A percentile compares a stretch with the other conserved stretches of the same genome.
These are phyloP conservation scores for Panagrolaimus sp. DNA, from an alignment of 1,140 invertebrate genomes.

Conservation along the genomic window DNA sequence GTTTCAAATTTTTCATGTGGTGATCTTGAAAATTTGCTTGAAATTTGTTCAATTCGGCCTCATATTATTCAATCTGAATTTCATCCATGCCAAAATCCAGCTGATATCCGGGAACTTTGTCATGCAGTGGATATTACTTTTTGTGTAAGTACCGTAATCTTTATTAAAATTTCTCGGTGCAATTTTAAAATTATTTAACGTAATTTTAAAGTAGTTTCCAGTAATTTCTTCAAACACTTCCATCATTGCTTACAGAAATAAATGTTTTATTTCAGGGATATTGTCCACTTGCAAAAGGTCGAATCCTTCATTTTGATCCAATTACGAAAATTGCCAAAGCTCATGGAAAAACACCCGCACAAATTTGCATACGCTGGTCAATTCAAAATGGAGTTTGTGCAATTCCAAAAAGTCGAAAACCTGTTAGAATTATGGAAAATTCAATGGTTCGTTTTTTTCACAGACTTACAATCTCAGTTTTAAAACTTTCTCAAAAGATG, in stretches of 20 bases:
- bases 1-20: conserved; percentile 59
- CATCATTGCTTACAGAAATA: neutral
- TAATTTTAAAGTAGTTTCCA: neutral
- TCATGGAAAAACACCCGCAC: conserved; percentile 50
- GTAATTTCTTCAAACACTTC: neutral
- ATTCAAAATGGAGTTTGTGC: conserved; percentile 58
- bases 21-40: conserved; percentile 55
- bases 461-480: too few relatives aligned
- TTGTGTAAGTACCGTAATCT: neutral
- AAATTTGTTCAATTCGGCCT: conserved; percentile 36
- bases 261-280: conserved; percentile 56
- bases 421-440: conserved; percentile 55
- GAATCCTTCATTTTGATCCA: conserved; percentile 43
- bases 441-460: conserved; percentile 8
- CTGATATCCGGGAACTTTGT: neutral
- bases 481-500: too few relatives aligned
- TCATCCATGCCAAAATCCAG: conserved; percentile 1
- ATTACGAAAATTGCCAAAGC: conserved; percentile 46
- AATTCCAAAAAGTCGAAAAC: conserved; percentile 61
- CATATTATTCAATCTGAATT: neutral
- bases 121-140: neutral
- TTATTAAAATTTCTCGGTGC: too few relatives aligned
- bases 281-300: conserved; percentile 60
- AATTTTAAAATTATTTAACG: too few relatives aligned
- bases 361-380: conserved; percentile 59